Conservation (phyloP, 2,888 invertebrate species). For the Cloeon dipterum region DNA sequence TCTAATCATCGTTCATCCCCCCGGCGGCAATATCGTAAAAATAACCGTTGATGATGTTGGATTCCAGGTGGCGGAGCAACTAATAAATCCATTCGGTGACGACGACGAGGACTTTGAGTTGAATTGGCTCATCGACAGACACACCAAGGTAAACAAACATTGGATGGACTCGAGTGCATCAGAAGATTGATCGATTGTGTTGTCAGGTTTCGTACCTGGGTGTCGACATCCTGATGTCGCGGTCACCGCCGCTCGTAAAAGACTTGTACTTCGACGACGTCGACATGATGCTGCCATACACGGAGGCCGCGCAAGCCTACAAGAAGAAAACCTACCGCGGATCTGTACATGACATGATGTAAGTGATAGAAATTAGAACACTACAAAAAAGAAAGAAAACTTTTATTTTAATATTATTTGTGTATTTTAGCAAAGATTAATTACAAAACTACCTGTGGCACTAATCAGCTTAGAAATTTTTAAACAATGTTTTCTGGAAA, state of each 20-base stretch:
- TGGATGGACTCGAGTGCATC: neutral
- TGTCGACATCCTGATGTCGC: slow-evolving; percentile 26
- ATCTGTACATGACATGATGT: slow-evolving; percentile 30
- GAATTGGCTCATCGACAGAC: slow-evolving; percentile 34
- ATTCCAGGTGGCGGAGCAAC: slow-evolving; percentile 30
- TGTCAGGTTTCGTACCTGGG: slow-evolving; percentile 31
- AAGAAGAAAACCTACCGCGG: slow-evolving; percentile 30
- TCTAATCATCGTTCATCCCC: too few relatives aligned
- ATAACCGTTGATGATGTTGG: neutral
- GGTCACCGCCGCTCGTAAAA: slow-evolving; percentile 26
- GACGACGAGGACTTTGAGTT: slow-evolving; percentile 37
- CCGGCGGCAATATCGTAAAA: too few relatives aligned
- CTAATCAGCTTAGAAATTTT: too few relatives aligned
- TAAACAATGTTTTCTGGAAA: too few relatives aligned
- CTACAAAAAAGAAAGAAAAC: too few relatives aligned
- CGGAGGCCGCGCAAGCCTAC: slow-evolving; percentile 27
- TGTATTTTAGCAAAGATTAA: too few relatives aligned
- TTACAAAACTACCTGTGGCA: too few relatives aligned
- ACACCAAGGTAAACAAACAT: slow-evolving; percentile 22
- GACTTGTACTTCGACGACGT: slow-evolving; percentile 26
- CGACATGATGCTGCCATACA: slow-evolving; percentile 25
- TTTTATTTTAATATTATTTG: too few relatives aligned
- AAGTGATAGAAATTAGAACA: slow-evolving; percentile 11
- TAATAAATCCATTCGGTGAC: slow-evolving; percentile 38
- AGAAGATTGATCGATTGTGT: too few relatives aligned